A percentile compares a stretch with the other conserved stretches of the same genome.
Conservation (phyloP, 2,888 invertebrate genomes). For the Phasia obesa region DNA sequence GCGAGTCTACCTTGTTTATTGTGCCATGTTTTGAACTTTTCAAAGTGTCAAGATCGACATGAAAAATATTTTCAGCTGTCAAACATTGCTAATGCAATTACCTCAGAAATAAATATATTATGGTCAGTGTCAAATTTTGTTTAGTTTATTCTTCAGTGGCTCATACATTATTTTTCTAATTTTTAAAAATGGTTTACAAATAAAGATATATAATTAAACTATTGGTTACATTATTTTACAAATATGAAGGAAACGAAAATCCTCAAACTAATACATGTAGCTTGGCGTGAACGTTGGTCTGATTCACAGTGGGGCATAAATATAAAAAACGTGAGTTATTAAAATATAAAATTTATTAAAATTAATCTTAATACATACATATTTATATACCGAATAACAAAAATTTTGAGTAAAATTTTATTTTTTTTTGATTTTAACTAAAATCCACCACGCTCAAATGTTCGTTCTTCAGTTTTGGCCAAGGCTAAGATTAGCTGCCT, state of each 20-base stretch:
- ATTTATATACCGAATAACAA: not conserved
- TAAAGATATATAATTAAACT: not conserved
- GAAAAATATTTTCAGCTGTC: too few relatives aligned
- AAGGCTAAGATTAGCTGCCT: conserved; percentile 78
- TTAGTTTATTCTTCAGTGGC: conserved; percentile 14
- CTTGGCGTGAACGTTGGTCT: conserved; percentile 98
- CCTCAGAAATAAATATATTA: too few relatives aligned
- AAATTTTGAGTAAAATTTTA: conserved; percentile 21
- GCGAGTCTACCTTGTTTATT: too few relatives aligned
- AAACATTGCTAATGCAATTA: too few relatives aligned
- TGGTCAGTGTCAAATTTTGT: conserved; percentile 35
- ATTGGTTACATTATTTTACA: not conserved
- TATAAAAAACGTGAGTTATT: conserved; percentile 90
- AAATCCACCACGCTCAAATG: conserved; percentile 73
- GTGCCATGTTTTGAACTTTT: too few relatives aligned
- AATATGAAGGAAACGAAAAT: conserved; percentile 83
- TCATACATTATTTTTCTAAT: not conserved
- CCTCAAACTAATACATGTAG: conserved; percentile 85
- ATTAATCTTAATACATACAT: conserved; percentile 49
- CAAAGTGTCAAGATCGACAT: too few relatives aligned
- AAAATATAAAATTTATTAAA: conserved; percentile 52
- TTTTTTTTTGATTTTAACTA: conserved; percentile 6
- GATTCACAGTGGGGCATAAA: conserved; percentile 98
- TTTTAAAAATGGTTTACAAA: conserved; percentile 47
- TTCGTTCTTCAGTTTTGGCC: conserved; percentile 78